Evolutionary conservation across 2,888 invertebrate genomes (phyloP).

Genomic region (Lochmaea crataegi): DNA sequence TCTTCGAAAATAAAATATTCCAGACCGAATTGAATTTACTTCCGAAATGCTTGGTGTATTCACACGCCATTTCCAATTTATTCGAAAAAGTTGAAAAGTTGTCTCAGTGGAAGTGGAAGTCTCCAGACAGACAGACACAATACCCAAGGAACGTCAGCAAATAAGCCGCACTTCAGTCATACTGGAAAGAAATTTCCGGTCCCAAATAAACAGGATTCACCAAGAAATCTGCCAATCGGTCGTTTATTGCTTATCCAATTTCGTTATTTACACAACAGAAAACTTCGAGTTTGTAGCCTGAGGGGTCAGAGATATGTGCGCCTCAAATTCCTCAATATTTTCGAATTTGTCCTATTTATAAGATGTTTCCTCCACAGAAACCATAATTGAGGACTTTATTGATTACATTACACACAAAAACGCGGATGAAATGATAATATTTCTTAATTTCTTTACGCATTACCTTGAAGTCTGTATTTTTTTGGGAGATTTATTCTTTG

Average conservation of each 20-base stretch:
- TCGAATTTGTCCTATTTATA: neutral
- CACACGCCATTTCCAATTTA: constrained; percentile 12
- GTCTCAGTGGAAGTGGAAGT: constrained; percentile 10
- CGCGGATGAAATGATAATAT: no score
- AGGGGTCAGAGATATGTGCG: constrained; percentile 17
- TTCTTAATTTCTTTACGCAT: no score
- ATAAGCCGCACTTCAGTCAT: constrained; percentile 36
- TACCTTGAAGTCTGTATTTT: no score
- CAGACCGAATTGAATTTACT: neutral
- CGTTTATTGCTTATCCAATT: constrained; percentile 42
- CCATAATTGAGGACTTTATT: no score
- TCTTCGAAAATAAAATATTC: neutral
- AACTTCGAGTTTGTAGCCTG: constrained; percentile 23
- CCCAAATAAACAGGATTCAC: constrained; percentile 36
- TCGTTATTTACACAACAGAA: constrained; percentile 36
- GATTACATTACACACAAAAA: neutral
- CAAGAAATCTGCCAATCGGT: constrained; percentile 37
- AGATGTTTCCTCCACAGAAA: neutral
- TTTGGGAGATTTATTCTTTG: no score
- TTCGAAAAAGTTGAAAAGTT: constrained; percentile 7
- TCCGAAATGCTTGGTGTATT: neutral
- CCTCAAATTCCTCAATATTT: neutral
- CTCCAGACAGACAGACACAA: constrained; percentile 27
- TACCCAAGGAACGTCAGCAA: constrained; percentile 32
- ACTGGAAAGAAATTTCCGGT: constrained; percentile 34